A percentile compares a stretch with the other conserved stretches of the same genome.
Conservation (phyloP, 2,888 invertebrate genomes). For the Harpagoxenus sublaevis region DNA sequence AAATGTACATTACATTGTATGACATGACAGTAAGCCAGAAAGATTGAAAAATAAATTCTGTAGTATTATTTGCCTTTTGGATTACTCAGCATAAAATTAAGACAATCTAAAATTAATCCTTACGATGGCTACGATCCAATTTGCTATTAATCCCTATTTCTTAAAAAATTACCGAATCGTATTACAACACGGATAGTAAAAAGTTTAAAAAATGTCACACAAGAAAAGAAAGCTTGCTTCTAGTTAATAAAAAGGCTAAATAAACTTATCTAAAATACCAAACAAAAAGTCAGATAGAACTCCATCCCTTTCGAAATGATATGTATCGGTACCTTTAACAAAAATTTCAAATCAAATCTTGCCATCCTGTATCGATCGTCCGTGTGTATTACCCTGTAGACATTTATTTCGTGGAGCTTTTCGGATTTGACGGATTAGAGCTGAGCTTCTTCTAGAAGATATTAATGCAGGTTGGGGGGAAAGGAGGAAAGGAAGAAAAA, state of each 20-base stretch:
- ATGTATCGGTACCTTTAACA: conserved; percentile 8
- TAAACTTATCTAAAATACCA: background rate
- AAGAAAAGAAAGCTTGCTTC: background rate
- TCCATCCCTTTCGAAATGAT: background rate
- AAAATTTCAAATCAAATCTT: conserved; percentile 68
- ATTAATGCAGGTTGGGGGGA: conserved; percentile 67
- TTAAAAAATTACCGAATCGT: background rate
- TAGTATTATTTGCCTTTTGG: background rate
- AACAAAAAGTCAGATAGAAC: conserved; percentile 14
- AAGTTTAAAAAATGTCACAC: background rate
- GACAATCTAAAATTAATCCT: background rate
- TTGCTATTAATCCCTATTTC: background rate
- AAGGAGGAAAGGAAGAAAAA: conserved; percentile 14
- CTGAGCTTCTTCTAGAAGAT: conserved; percentile 67
- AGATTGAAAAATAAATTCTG: conserved; percentile 1
- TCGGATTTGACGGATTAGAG: conserved; percentile 74
- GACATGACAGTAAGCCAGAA: background rate
- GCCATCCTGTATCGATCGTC: conserved; percentile 60
- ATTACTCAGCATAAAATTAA: background rate
- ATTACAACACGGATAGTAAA: background rate
- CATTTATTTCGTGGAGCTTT: conserved; percentile 72
- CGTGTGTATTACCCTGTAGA: conserved; percentile 61
- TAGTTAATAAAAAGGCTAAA: background rate
- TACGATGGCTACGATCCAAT: background rate
- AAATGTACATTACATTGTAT: background rate